Evolutionary conservation across 2,113 vertebrate genomes (phyloP).

Genomic region (Ariopsis seemanni): DNA sequence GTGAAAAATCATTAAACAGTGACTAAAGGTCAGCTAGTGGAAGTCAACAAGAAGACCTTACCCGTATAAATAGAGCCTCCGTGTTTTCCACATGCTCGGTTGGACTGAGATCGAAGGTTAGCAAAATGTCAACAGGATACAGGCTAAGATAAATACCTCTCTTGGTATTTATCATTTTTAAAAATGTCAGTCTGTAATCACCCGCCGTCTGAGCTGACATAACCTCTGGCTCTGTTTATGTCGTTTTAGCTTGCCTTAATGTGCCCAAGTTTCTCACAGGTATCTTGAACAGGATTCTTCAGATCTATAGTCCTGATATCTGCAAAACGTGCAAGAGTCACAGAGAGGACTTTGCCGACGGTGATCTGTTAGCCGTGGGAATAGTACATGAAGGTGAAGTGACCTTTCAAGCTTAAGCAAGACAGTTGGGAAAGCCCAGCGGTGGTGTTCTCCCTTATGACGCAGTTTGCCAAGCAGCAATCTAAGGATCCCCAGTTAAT

Average conservation of each 20-base stretch:
- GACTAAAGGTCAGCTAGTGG: neutral
- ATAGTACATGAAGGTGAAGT: neutral
- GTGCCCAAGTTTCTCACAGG: neutral
- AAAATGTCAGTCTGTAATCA: neutral
- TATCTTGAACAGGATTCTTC: neutral
- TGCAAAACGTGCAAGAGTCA: neutral
- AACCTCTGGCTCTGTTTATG: neutral
- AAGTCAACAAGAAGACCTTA: slow-evolving; percentile 24
- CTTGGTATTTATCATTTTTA: neutral
- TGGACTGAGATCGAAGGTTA: slow-evolving; percentile 34
- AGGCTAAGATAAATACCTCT: neutral
- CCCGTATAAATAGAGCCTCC: neutral
- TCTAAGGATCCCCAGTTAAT: slow-evolving; percentile 49
- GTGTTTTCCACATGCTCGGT: neutral
- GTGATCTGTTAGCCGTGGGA: neutral
- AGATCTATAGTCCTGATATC: neutral
- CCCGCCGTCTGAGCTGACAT: neutral
- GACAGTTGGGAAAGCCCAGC: slow-evolving; percentile 32
- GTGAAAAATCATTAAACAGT: neutral
- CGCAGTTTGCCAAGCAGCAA: slow-evolving; percentile 35
- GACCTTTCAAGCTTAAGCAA: slow-evolving; percentile 25
- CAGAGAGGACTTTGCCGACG: neutral
- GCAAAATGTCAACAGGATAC: slow-evolving; percentile 13
- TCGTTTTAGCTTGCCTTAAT: neutral
- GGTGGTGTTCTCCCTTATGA: slow-evolving; percentile 39